Conservation (phyloP, 2,113 vertebrate genomes). For the Podilymbus podiceps region DNA sequence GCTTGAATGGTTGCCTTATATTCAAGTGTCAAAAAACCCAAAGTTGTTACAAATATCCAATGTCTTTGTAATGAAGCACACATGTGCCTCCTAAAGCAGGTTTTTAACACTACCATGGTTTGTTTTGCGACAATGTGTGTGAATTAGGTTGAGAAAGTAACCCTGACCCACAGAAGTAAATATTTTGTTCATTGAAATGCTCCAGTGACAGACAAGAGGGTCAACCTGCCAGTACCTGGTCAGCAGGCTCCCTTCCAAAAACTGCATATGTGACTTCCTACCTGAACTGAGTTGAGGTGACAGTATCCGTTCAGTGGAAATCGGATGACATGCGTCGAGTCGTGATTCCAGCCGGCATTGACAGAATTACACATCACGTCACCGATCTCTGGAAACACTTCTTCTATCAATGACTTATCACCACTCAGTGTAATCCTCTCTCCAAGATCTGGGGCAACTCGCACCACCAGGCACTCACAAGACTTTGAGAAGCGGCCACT, state of each 20-base stretch:
- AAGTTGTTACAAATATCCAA: neutral
- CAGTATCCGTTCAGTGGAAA: constrained; percentile 92
- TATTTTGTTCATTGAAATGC: neutral
- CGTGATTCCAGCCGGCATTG: constrained; percentile 86
- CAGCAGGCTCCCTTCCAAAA: neutral
- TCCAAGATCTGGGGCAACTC: constrained; percentile 87
- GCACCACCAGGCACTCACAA: constrained; percentile 90
- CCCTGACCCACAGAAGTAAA: neutral
- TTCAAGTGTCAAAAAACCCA: neutral
- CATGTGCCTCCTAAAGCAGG: neutral
- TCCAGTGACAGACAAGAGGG: neutral
- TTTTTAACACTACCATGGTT: neutral
- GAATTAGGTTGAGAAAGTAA: neutral
- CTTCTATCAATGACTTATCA: constrained; percentile 85
- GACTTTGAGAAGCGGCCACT: constrained; percentile 73
- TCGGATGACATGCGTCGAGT: constrained; percentile 85
- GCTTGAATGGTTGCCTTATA: neutral
- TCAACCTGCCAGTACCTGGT: neutral
- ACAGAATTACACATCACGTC: constrained; percentile 86
- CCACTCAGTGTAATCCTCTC: constrained; percentile 91
- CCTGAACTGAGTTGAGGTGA: constrained; percentile 97
- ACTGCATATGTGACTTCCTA: neutral
- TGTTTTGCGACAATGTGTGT: neutral
- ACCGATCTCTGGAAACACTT: constrained; percentile 90
- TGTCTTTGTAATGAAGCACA: neutral